Percentiles rank a stretch among this genome's conserved stretches.
Evolutionary conservation across 2,797 vertebrate genomes (phyloP).

Genomic region (Lepilemur septentrionalis): DNA sequence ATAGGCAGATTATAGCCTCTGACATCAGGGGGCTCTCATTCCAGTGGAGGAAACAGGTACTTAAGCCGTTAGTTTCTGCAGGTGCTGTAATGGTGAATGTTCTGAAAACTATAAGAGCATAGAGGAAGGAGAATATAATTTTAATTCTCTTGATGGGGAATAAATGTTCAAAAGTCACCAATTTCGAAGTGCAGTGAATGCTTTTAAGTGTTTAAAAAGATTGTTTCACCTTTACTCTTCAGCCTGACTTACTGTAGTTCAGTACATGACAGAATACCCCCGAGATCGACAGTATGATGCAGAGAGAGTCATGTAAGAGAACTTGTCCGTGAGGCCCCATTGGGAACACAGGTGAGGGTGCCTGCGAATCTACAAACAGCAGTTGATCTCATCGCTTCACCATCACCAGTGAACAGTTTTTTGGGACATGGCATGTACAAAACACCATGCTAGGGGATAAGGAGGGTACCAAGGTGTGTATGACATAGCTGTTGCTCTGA

Average conservation of each 20-base stretch:
- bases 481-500: not conserved
- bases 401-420: not conserved
- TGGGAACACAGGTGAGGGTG: not conserved
- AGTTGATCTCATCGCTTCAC: not conserved
- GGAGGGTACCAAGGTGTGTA: accelerated
- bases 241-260: accelerated
- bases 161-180: not conserved
- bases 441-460: not conserved
- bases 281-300: not conserved
- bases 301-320: not conserved
- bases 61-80: not conserved
- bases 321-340: accelerated
- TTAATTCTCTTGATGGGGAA: not conserved
- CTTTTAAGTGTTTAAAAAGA: not conserved
- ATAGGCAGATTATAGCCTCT: constrained; percentile 6
- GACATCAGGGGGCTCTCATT: not conserved
- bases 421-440: not conserved
- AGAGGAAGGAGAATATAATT: not conserved
- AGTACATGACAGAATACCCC: not conserved
- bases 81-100: not conserved
- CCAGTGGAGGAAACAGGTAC: not conserved
- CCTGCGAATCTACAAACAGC: not conserved
- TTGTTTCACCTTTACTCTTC: not conserved
- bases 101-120: not conserved
- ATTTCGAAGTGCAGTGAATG: not conserved